Evolutionary conservation across 2,797 vertebrate species (phyloP).

Genomic region (Rhabdophis nuchalis): DNA sequence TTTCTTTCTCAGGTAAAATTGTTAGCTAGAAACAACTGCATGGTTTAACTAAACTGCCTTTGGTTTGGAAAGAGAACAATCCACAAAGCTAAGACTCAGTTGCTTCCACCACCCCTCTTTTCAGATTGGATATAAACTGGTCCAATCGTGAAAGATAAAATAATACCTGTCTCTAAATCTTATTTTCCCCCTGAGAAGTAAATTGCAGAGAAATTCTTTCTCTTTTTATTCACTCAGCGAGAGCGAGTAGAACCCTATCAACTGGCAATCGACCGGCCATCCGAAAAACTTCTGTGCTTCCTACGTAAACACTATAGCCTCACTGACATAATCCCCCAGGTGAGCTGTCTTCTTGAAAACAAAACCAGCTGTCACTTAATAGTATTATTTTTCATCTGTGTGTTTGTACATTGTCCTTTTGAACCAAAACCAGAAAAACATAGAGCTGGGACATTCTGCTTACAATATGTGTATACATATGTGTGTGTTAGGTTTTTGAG

Average conservation of each 20-base stretch:
- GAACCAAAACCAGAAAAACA: not conserved
- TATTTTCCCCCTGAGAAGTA: not conserved
- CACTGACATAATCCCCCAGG: constrained; percentile 84
- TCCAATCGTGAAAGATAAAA: not conserved
- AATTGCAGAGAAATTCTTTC: not conserved
- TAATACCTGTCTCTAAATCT: not conserved
- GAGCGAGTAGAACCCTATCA: constrained; percentile 79
- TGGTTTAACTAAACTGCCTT: no score
- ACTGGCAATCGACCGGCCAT: constrained; percentile 88
- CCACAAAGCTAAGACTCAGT: not conserved
- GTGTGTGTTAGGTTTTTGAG: no score
- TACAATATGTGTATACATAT: no score
- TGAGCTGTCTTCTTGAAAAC: constrained; percentile 48
- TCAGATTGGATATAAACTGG: not conserved
- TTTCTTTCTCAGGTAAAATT: not conserved
- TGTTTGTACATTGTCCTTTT: not conserved
- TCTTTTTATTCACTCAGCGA: constrained; percentile 64
- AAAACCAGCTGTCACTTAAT: not conserved
- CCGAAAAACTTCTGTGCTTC: constrained; percentile 85
- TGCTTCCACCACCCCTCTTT: not conserved
- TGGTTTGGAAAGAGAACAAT: not conserved
- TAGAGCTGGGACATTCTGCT: not conserved
- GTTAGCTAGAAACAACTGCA: not conserved
- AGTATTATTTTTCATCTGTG: not conserved
- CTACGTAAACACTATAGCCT: constrained; percentile 84